Evolutionary conservation across 2,797 vertebrate genomes (phyloP).

Genomic region (Rallus crepitans): DNA sequence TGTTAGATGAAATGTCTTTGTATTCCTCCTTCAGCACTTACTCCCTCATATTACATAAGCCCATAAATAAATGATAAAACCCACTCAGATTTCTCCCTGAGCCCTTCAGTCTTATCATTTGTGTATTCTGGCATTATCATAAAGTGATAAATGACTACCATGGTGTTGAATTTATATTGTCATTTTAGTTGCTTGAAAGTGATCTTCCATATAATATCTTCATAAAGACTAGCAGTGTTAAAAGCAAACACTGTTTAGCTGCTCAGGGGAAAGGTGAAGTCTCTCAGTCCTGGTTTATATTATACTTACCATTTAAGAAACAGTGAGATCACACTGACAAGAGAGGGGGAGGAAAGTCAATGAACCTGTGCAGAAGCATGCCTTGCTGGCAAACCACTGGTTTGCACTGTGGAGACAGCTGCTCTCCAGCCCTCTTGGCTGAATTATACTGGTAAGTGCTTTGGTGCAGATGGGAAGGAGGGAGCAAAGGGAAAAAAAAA

Average conservation of each 20-base stretch:
- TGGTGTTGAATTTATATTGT: neutral
- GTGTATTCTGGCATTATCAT: slow-evolving; percentile 6
- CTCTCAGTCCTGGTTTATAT: neutral
- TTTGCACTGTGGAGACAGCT: slow-evolving; percentile 66
- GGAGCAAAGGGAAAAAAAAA: neutral
- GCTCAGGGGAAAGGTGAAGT: neutral
- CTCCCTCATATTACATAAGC: neutral
- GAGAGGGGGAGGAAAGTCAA: neutral
- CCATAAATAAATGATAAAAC: slow-evolving; percentile 42
- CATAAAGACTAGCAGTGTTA: neutral
- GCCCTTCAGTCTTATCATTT: slow-evolving; percentile 1
- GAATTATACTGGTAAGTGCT: slow-evolving; percentile 39
- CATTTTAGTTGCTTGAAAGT: slow-evolving; percentile 14
- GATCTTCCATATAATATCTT: neutral
- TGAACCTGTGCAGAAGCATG: slow-evolving; percentile 29
- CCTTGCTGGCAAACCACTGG: slow-evolving; percentile 59
- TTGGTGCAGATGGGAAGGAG: slow-evolving; percentile 67
- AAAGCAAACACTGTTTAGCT: slow-evolving; percentile 1
- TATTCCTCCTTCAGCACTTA: slow-evolving; percentile 15
- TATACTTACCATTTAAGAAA: neutral
- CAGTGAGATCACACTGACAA: neutral
- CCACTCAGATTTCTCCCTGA: neutral
- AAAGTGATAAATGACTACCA: slow-evolving; percentile 5
- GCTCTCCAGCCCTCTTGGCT: slow-evolving; percentile 72
- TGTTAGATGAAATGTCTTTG: slow-evolving; percentile 28